Percentiles rank a stretch among this genome's conserved stretches.
These are phyloP conservation scores for Coccyzus lansbergi DNA, from an alignment of 2,797 vertebrate genomes.

Conservation along the genomic window DNA sequence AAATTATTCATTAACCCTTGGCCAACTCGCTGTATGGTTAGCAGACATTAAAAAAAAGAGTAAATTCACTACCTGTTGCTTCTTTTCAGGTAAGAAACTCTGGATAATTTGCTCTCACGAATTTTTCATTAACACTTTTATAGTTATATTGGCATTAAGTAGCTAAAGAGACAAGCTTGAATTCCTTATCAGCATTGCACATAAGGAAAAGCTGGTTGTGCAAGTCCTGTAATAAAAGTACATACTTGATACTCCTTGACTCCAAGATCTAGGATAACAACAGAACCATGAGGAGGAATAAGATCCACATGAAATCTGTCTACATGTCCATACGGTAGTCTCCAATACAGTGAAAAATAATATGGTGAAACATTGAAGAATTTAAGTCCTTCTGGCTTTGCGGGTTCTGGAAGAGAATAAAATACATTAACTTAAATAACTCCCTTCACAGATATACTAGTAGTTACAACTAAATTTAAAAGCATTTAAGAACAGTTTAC, in stretches of 20 bases:
- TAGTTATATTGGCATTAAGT: slow-evolving; percentile 10
- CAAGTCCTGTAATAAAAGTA: slow-evolving; percentile 72
- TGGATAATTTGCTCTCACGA: slow-evolving; percentile 46
- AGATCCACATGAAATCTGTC: slow-evolving; percentile 82
- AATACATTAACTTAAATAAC: background rate
- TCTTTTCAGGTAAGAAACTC: slow-evolving; percentile 59
- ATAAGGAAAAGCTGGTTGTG: slow-evolving; percentile 55
- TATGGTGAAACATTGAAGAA: slow-evolving; percentile 72
- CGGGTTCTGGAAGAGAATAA: slow-evolving; percentile 71
- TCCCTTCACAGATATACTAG: background rate
- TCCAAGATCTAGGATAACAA: slow-evolving; percentile 82
- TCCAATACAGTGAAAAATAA: slow-evolving; percentile 84
- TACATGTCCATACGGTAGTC: slow-evolving; percentile 74
- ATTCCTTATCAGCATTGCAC: slow-evolving; percentile 15
- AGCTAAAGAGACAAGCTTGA: slow-evolving; percentile 16
- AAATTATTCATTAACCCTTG: slow-evolving; percentile 87
- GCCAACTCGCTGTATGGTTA: slow-evolving; percentile 67
- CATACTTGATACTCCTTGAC: slow-evolving; percentile 80
- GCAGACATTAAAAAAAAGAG: background rate
- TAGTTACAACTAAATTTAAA: background rate
- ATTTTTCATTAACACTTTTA: slow-evolving; percentile 28
- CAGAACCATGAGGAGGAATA: slow-evolving; percentile 80
- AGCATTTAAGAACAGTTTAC: background rate
- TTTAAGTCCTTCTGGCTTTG: slow-evolving; percentile 67
- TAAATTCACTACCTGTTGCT: slow-evolving; percentile 2